A percentile compares a stretch with the other conserved stretches of the same genome.
Conservation (phyloP, 2,113 vertebrate genomes). For the Xenopus borealis region DNA sequence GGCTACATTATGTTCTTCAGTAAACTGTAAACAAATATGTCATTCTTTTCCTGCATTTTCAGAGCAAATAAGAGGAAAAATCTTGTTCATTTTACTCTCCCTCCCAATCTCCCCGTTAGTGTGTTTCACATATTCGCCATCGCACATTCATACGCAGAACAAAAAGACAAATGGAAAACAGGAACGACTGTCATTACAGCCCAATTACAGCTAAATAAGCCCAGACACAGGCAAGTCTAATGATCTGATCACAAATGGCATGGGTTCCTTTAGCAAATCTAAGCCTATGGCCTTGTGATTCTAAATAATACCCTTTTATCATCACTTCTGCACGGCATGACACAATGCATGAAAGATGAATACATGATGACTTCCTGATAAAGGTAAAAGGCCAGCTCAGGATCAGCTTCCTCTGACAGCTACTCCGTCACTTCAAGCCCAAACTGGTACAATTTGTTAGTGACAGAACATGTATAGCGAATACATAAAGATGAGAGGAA, state of each 20-base stretch:
- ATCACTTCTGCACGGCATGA: conserved; percentile 18
- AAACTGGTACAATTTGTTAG: conserved; percentile 31
- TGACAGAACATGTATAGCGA: conserved; percentile 16
- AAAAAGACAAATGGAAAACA: conserved; percentile 17
- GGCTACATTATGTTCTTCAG: too few relatives aligned
- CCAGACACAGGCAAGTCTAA: conserved; percentile 8
- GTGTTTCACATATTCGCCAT: neutral
- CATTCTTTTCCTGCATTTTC: neutral
- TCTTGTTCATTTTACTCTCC: too few relatives aligned
- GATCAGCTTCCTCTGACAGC: conserved; percentile 23
- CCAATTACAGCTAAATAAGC: conserved; percentile 41
- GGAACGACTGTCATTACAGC: conserved; percentile 25
- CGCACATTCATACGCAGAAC: neutral
- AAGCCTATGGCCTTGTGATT: conserved; percentile 39
- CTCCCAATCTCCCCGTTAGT: neutral
- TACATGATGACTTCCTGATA: conserved; percentile 29
- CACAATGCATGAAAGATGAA: conserved; percentile 28
- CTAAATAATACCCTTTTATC: conserved; percentile 39
- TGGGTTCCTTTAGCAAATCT: conserved; percentile 15
- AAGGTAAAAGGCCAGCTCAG: conserved; percentile 16
- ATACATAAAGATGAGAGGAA: neutral
- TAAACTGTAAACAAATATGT: too few relatives aligned
- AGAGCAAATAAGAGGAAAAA: neutral
- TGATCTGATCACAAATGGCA: conserved; percentile 35
- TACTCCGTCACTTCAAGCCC: conserved; percentile 31